These are phyloP conservation scores for Phyto melanocephala DNA, from an alignment of 2,888 invertebrate genomes.

Conservation along the genomic window DNA sequence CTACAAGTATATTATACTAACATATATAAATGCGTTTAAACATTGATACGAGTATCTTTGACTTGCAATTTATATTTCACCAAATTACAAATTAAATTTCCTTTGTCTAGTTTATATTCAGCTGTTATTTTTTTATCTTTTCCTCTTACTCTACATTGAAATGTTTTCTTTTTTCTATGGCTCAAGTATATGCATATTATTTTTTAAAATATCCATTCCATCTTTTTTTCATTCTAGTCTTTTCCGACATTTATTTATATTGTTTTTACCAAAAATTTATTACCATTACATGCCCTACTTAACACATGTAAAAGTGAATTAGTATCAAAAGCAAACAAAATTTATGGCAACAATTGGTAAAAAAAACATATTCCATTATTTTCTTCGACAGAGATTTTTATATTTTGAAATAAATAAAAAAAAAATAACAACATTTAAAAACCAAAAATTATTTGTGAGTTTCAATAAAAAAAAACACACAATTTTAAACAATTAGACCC, in stretches of 20 bases:
- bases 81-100: too few relatives aligned
- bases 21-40: too few relatives aligned
- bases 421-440: not conserved
- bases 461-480: too few relatives aligned
- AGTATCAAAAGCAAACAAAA: slow-evolving; percentile 43
- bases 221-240: not conserved
- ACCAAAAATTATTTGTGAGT: too few relatives aligned
- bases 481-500: too few relatives aligned
- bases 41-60: too few relatives aligned
- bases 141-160: too few relatives aligned
- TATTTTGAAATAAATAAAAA: not conserved
- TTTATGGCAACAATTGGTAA: slow-evolving; percentile 26
- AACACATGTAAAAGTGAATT: slow-evolving; percentile 62
- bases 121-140: too few relatives aligned
- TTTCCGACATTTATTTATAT: slow-evolving; percentile 48
- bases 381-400: not conserved
- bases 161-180: too few relatives aligned
- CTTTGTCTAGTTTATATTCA: too few relatives aligned
- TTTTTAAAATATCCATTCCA: not conserved
- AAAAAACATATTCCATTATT: not conserved
- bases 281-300: slow-evolving; percentile 57
- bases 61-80: too few relatives aligned
- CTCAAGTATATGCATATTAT: not conserved
- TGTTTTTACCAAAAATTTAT: slow-evolving; percentile 48
- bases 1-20: too few relatives aligned